Base-by-base conservation (phyloP, 2,113 vertebrate species). In the Clarias macrocephalus region DNA sequence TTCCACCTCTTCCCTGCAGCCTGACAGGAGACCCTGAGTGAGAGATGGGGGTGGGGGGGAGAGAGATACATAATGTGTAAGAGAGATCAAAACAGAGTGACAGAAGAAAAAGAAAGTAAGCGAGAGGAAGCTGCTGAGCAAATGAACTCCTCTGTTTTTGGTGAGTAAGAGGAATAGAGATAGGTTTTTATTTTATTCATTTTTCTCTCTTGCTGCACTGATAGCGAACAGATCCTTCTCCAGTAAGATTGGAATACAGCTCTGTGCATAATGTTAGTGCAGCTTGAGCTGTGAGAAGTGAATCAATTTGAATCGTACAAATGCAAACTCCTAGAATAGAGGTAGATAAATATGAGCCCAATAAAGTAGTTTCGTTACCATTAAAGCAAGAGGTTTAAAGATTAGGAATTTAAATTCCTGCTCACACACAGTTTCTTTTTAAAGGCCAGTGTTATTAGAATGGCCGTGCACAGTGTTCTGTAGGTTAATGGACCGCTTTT, bases 1-100 rank as follows among this genome's bases (percentile, higher is more conserved):
- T 96, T 97, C 95, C 94, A 94, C 95, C 95, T 95, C 96, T 95
- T 91, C 95, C 94, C 95, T 96, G 96, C 95, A 95, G 96, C 95
- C 96, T 97, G 97, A 97, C 96, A 95, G 96, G 96, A 95, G 94
- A 96, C 94, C 94, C 94, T 95, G 94, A 92, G 93, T 94, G 94
- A 95, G 85, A 79, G 92, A 93, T 93, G 91, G 94, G 92, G 91
- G 91, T 91, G 92, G 92, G 93, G 94, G 92, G 92, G 93, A 94
- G 92, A 92, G 90, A 77, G 88, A 66, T 65, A 83, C 81, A 16
- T 85, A 77, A 88, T 59, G 57, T 42, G 88, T 63, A 88, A 23
- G 82, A 18, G 82, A 60, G 75, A 37, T 62, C 62, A 87, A 86
- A 76, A 85, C 80, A 88, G 73, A 80, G 54, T 72, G 84, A 80